Percentiles rank a stretch among this genome's conserved stretches.
Conservation (phyloP, 1,140 invertebrate species). For the Wiebesia pumilae region DNA sequence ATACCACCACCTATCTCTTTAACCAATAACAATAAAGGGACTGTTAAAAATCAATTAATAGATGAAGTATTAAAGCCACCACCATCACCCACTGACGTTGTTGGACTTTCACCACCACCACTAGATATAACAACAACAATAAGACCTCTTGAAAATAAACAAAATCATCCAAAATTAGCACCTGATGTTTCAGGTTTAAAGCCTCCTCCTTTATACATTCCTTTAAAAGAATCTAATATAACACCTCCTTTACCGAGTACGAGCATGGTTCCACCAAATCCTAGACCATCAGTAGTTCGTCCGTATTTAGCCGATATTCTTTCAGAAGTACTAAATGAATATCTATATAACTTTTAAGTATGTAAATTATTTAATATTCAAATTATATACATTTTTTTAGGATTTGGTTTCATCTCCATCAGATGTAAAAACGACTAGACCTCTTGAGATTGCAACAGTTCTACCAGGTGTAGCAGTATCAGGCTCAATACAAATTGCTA, state of each 20-base stretch:
- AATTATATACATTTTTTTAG: slow-evolving; percentile 53
- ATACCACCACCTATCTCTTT: slow-evolving; percentile 65
- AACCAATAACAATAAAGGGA: slow-evolving; percentile 55
- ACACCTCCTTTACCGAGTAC: slow-evolving; percentile 61
- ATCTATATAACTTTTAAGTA: neutral
- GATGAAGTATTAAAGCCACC: slow-evolving; percentile 68
- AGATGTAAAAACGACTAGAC: slow-evolving; percentile 61
- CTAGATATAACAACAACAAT: slow-evolving; percentile 67
- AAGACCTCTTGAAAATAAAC: slow-evolving; percentile 43
- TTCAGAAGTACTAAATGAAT: slow-evolving; percentile 64
- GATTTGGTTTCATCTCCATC: slow-evolving; percentile 70
- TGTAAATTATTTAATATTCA: neutral
- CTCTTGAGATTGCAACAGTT: slow-evolving; percentile 64
- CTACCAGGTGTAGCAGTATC: slow-evolving; percentile 68
- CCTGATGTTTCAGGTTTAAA: slow-evolving; percentile 63
- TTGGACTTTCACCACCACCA: slow-evolving; percentile 71
- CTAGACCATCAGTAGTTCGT: slow-evolving; percentile 63
- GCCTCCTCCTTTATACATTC: slow-evolving; percentile 67
- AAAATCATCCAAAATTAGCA: slow-evolving; percentile 49
- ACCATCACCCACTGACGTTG: slow-evolving; percentile 66
- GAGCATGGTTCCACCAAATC: slow-evolving; percentile 69
- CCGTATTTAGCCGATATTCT: slow-evolving; percentile 71
- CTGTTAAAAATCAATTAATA: slow-evolving; percentile 45
- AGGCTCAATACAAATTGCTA: slow-evolving; percentile 72
- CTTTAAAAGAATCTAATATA: slow-evolving; percentile 63